These are phyloP conservation scores for Clarias magur DNA, from an alignment of 2,113 vertebrate genomes.

Conservation along the genomic window DNA sequence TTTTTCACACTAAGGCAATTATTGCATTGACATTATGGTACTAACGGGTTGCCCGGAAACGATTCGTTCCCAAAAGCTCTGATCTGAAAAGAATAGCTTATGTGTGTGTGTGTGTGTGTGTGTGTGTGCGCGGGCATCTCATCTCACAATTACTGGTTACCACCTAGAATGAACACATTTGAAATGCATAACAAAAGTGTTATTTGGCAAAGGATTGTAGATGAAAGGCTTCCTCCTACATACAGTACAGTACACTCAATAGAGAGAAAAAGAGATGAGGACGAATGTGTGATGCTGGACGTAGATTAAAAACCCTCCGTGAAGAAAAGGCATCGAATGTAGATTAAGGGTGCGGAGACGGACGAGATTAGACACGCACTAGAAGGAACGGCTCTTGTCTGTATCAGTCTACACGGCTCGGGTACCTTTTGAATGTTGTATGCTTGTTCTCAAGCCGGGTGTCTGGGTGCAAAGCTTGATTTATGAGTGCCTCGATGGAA, in stretches of 20 bases:
- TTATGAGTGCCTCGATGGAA: constrained; percentile 75
- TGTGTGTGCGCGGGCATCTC: background rate
- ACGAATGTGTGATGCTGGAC: constrained; percentile 49
- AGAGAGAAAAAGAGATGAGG: constrained; percentile 42
- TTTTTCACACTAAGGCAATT: constrained; percentile 53
- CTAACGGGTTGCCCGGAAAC: constrained; percentile 42
- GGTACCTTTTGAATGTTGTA: constrained; percentile 60
- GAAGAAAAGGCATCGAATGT: constrained; percentile 43
- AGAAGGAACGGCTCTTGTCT: constrained; percentile 53
- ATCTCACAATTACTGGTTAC: constrained; percentile 14
- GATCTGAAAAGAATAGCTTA: constrained; percentile 15
- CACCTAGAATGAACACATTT: background rate
- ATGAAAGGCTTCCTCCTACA: constrained; percentile 18
- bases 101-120: too few relatives aligned
- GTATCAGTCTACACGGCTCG: constrained; percentile 44
- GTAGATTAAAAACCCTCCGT: constrained; percentile 49
- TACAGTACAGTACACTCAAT: constrained; percentile 15
- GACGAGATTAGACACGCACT: constrained; percentile 55
- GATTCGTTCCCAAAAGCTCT: constrained; percentile 36
- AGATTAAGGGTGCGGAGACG: constrained; percentile 45
- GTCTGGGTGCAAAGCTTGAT: constrained; percentile 73
- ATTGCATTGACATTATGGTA: constrained; percentile 27
- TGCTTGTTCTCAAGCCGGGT: constrained; percentile 58
- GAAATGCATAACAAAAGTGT: constrained; percentile 8
- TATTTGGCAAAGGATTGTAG: background rate